phyloP scores from a whole-genome alignment of 2,113 vertebrate genomes.

The Epinephelus cyanopodus region DNA sequence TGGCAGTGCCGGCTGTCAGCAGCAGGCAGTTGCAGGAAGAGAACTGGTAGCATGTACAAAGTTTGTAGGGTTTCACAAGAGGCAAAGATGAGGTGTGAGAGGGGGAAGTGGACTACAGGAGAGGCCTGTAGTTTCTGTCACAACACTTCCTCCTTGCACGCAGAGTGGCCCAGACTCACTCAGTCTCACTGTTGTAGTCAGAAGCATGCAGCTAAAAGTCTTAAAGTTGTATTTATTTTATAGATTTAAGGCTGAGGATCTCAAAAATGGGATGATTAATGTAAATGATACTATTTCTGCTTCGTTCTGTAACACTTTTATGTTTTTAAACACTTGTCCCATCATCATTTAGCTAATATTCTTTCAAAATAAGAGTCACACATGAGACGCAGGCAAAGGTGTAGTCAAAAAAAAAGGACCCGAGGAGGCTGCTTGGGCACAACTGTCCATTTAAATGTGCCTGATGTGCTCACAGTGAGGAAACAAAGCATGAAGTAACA shows the following conservation, averaged over 20 bases:
- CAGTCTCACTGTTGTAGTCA: background rate
- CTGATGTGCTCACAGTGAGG: background rate
- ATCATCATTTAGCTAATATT: too few relatives aligned
- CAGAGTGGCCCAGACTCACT: background rate
- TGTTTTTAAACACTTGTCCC: background rate
- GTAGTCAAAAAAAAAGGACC: background rate
- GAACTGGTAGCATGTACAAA: constrained; percentile 35
- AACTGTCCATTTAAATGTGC: background rate
- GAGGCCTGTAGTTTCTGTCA: constrained; percentile 68
- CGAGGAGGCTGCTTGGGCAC: background rate
- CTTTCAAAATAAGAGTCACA: background rate
- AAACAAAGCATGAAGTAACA: background rate
- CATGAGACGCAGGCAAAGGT: background rate
- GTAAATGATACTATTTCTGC: background rate
- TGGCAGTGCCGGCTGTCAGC: background rate
- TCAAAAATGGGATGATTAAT: background rate
- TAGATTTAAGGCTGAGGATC: background rate
- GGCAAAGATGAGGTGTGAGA: constrained; percentile 49
- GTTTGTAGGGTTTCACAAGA: constrained; percentile 74
- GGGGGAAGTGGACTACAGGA: constrained; percentile 75
- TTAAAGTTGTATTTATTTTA: background rate
- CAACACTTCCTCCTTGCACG: constrained; percentile 74
- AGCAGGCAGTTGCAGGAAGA: constrained; percentile 60
- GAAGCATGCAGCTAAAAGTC: background rate
- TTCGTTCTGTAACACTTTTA: background rate